Base-by-base conservation (phyloP, 2,888 invertebrate genomes). In the Mesopsocus fuscifrons region DNA sequence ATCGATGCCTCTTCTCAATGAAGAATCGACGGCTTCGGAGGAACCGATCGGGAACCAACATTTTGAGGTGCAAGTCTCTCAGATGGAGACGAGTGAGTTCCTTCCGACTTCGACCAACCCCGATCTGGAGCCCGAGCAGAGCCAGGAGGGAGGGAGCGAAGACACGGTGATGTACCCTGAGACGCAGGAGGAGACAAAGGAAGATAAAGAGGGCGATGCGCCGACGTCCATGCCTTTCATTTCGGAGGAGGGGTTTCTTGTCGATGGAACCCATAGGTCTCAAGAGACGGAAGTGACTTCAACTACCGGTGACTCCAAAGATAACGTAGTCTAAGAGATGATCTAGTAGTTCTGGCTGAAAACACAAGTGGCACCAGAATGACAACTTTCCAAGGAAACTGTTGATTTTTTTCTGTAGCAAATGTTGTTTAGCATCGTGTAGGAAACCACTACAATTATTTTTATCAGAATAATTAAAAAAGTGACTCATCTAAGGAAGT, bases 1-100 rank as follows among this genome's bases (percentile, higher is more conserved):
- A 9, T 45, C 45, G 9, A 47, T 47, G 47, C 45, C 47, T 20
- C 38, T 47, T 22, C 34, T 47, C 17, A 42, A 41, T 8, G 47
- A 47, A 42, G 44, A 46, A 22, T 33, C 46, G 13, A 32, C 41
- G 32, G 33, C 41, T 6, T 34, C 41, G 11, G 41, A 41, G 9
- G 38, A 38, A 17, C 38, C 38, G 18, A 38, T 38, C 6, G 38
- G 18, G 3, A 20, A 38, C 11, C 38, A 38, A 21, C n/a, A 38
- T 20, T 38, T 38, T 18, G 38, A 38, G 20, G 6, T 20, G 3
- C 38, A 38, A 20, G 20, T n/a, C 17, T 15, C 20, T 4, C 20
- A 20, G n/a, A 18, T 38, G 20, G 38, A 21, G 8, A 38, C 17
- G 9, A 21, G 38, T 5, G 38, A 38, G 17, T 38, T 38, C 21